Percentiles rank a stretch among this genome's conserved stretches.
phyloP scores from a whole-genome alignment of 2,888 invertebrate genomes.

The Eudemis profundana region DNA sequence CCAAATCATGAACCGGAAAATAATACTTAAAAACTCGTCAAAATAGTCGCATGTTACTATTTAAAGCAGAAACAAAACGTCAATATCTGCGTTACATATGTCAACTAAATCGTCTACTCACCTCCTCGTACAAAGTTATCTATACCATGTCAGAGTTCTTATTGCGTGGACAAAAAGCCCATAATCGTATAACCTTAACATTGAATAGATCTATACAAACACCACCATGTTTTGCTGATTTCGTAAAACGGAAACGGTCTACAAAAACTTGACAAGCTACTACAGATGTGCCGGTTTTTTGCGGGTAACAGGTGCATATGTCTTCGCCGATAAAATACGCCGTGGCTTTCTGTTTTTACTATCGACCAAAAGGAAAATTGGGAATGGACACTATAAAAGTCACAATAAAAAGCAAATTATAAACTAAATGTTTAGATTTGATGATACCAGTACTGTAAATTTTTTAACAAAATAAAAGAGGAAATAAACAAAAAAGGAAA shows the following conservation, averaged over 20 bases:
- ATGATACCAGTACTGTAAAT: too few species aligned
- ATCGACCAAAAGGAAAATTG: slow-evolving; percentile 28
- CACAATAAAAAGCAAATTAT: not conserved
- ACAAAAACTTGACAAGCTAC: slow-evolving; percentile 46
- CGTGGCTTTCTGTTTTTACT: slow-evolving; percentile 29
- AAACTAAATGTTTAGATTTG: too few species aligned
- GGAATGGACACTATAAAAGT: not conserved
- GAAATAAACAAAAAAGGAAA: too few species aligned
- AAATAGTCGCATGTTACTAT: not conserved
- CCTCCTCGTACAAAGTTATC: not conserved
- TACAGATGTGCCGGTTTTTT: slow-evolving; percentile 44
- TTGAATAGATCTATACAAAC: not conserved
- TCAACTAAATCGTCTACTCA: slow-evolving; percentile 29
- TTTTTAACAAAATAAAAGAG: too few species aligned
- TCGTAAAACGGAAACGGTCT: slow-evolving; percentile 41
- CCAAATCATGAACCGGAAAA: slow-evolving; percentile 1
- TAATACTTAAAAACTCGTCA: not conserved
- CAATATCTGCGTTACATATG: slow-evolving; percentile 23
- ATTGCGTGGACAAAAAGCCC: not conserved
- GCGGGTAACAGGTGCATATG: slow-evolving; percentile 38
- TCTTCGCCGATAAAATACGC: slow-evolving; percentile 29
- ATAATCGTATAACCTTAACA: not conserved
- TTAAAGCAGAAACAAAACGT: slow-evolving; percentile 4
- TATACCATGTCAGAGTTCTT: not conserved
- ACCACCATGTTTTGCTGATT: slow-evolving; percentile 20